Base-by-base conservation (phyloP, 1,140 invertebrate species). In the Maniola jurtina region DNA sequence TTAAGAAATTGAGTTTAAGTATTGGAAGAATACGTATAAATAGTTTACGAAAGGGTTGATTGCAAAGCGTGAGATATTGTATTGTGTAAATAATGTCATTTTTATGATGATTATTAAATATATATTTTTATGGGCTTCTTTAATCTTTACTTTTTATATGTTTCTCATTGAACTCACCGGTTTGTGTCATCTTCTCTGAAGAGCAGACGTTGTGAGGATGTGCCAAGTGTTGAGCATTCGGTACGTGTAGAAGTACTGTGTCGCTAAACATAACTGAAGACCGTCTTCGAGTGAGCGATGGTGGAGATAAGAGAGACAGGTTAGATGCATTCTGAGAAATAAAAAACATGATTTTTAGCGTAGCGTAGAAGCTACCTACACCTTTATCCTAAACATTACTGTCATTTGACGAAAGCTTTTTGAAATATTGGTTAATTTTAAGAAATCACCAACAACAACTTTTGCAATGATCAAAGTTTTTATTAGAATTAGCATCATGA, bases 231-330 rank as follows among this genome's bases (percentile, higher is more conserved):
- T 83, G 90, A 2, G 91, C 76, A 54, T 87, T 91, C 2, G 92
- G 92, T n/a, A 92, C 85, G 77, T 96, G 95, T 34, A 96, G 91
- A 35, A 96, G 88, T 36, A 96, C 94, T 9, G 96, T 95, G 76
- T 97, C 95, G 77, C 95, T 96, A 88, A 97, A 97, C 95, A 97
- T 96, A 34, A 97, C 96, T 65, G 95, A 96, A 36, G 96, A 96
- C 42, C 95, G 91, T 33, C 96, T 92, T 56, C 93, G 89, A 38
- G 91, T 89, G 54, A 93, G 92, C 35, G 94, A 93, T 40, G 94
- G 94, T 61, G 95, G 95, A 13, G 94, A 92, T 62, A 95, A 82
- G 55, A 94, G 84, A 64, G 92, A 92, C 6, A 92, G 83, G 35
- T 91, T 91, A 15, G 91, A 92, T 34, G 89, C 82, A 56, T 92